Percentiles rank a stretch among this genome's conserved stretches.
Evolutionary conservation across 2,888 invertebrate genomes (phyloP).

Genomic region (Deilephila porcellus): DNA sequence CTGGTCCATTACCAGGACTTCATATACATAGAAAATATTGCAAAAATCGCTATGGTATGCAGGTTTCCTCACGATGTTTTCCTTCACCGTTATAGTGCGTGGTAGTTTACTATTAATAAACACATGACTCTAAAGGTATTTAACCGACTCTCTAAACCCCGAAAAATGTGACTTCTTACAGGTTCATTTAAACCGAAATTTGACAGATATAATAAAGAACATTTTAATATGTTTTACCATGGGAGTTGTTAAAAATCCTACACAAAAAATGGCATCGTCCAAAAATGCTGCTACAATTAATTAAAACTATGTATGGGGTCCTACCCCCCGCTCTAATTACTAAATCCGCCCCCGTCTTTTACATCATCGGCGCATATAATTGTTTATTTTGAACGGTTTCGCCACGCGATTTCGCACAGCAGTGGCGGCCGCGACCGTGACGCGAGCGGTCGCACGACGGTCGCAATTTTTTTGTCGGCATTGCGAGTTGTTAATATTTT

Average conservation of each 20-base stretch:
- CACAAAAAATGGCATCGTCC: background rate
- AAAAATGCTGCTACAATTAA: background rate
- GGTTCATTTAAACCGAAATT: background rate
- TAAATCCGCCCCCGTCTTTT: background rate
- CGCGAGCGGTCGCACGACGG: background rate
- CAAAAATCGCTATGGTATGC: no score
- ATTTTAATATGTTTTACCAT: no score
- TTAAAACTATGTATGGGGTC: background rate
- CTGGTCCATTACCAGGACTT: no score
- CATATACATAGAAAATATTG: no score
- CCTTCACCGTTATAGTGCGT: no score
- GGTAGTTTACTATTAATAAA: no score
- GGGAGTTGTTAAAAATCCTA: no score
- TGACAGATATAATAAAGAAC: background rate
- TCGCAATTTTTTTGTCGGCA: background rate
- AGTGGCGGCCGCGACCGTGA: background rate
- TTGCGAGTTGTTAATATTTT: background rate
- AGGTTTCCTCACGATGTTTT: no score
- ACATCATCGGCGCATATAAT: slow-evolving; percentile 20
- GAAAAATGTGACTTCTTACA: no score
- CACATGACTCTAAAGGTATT: no score
- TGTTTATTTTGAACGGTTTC: slow-evolving; percentile 25
- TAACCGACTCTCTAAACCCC: no score
- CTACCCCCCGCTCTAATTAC: background rate
- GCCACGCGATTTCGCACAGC: background rate